Base-by-base conservation (phyloP, 2,888 invertebrate species). In the Caenorhabditis zanzibari region DNA sequence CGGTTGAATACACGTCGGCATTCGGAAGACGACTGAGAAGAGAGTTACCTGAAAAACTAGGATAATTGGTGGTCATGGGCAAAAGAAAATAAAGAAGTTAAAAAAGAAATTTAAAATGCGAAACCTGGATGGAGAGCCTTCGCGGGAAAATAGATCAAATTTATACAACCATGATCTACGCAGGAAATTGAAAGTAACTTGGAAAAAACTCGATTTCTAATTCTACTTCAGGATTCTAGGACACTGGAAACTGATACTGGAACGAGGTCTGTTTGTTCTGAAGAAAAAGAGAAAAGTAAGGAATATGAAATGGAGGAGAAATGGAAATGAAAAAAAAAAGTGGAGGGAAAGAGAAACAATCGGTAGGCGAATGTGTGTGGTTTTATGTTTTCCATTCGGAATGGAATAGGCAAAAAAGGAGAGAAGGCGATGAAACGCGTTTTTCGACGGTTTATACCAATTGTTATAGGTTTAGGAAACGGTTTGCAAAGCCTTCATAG, bases 371-470 rank as follows among this genome's bases (percentile, higher is more conserved):
- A 38, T n/a, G 44, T 63, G 63, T 63, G 49, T 49, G 77, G 58
- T 77, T 77, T 69, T 63, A 79, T 71, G 71, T 35, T 49, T 66
- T 47, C n/a, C 2, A 64, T 47, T 64, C 44, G 26, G 19, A 59
- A 49, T 49, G 52, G 68, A 59, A 49, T 63, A 49, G n/a, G 47
- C 38, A 38, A 54, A 52, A 52, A 74, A 54, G 22, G 28, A 19
- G 54, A 22, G 63, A 22, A 47, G 35, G 64, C 6, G 24, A 44
- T 24, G 52, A 49, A 59, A 76, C 32, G 64, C 66, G 66, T 75
- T 75, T 66, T 52, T 63, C 44, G 12, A 22, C 61, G 61, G 52
- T 73, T 44, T 47, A 26, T 47, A 47, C 44, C 26, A 26, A 54
- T 52, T 38, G 52, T 24, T 54, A 38, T 16, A 68, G 35, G 63